Percentiles rank a stretch among this genome's conserved stretches.
Evolutionary conservation across 1,140 invertebrate genomes (phyloP).

Genomic region (Dendroctonus valens): DNA sequence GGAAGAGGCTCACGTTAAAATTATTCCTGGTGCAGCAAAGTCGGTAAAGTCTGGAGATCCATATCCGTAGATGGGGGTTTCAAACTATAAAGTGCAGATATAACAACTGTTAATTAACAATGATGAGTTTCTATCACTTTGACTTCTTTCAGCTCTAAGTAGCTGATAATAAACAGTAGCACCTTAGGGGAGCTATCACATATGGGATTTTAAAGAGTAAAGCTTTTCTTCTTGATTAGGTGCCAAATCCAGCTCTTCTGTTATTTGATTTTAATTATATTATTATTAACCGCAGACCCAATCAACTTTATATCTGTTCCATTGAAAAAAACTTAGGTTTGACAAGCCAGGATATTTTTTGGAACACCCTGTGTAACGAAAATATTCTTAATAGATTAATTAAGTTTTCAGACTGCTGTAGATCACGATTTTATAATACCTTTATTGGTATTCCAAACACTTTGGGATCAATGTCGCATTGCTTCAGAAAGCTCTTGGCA

Average conservation of each 20-base stretch:
- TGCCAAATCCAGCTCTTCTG: too few species aligned
- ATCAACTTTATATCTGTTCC: too few species aligned
- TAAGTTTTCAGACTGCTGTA: too few species aligned
- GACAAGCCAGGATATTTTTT: too few species aligned
- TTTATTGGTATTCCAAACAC: slow-evolving; percentile 80
- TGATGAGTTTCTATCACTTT: not conserved
- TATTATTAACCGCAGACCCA: not conserved
- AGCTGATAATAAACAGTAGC: too few species aligned
- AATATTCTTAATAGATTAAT: too few species aligned
- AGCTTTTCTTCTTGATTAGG: too few species aligned
- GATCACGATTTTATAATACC: slow-evolving; percentile 49
- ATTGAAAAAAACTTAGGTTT: too few species aligned
- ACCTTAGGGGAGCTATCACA: too few species aligned
- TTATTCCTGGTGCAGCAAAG: slow-evolving; percentile 93
- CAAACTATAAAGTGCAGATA: slow-evolving; percentile 52
- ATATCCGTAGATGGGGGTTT: slow-evolving; percentile 73
- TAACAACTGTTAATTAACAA: slow-evolving; percentile 1
- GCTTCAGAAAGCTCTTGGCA: slow-evolving; percentile 62
- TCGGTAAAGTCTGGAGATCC: slow-evolving; percentile 87
- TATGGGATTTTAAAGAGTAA: too few species aligned
- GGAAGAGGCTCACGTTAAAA: slow-evolving; percentile 69
- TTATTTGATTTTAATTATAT: not conserved
- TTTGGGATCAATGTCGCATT: slow-evolving; percentile 75
- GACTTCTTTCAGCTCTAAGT: too few species aligned
- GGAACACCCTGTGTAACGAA: too few species aligned